Evolutionary conservation across 2,888 invertebrate species (phyloP), one percentile per base, ranked within the genome.

Genomic region (Quadroppia sp.): DNA sequence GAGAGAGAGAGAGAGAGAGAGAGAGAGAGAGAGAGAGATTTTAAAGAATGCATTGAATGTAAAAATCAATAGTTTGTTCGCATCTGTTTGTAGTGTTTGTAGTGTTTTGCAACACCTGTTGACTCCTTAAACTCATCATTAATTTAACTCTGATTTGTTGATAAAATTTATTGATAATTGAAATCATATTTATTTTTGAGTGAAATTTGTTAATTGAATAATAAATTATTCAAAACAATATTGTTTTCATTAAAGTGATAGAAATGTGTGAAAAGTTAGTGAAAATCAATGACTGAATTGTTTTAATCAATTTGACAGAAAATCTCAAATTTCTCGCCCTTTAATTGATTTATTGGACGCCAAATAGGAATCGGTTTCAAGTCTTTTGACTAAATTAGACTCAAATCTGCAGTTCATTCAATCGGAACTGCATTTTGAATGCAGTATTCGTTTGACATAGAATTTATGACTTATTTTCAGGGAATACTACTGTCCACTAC

Each of bases 1-100:
- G 70, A 70, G 70, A 42, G 70, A 70, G 40, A 40, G 70, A 23
- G 25, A 40, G 70, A 70, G 70, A 70, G 70, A 28, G 40, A 6
- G 20, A 42, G 32, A 20, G 67, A n/a, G n/a, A n/a, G n/a, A n/a
- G n/a, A n/a, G n/a, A n/a, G n/a, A n/a, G n/a, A n/a, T n/a, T n/a
- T n/a, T 36, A 67, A 42, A 67, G 67, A 42, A 28, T 36, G n/a
- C 67, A 67, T 36, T 36, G 36, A 36, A 36, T 36, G 15, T 61
- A 61, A 61, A 61, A 61, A 61, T 61, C 61, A 61, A 61, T 61
- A 61, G 61, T 15, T 61, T 32, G 61, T 61, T 13, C 11, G 61
- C 61, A 61, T 61, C 61, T 61, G 61, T 61, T 61, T 61, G 61
- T 32, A 32, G 30, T 61, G 61, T 61, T 61, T 32, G 30, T n/a